Conservation (phyloP, 2,888 invertebrate genomes). For the Itoplectis maculator region DNA sequence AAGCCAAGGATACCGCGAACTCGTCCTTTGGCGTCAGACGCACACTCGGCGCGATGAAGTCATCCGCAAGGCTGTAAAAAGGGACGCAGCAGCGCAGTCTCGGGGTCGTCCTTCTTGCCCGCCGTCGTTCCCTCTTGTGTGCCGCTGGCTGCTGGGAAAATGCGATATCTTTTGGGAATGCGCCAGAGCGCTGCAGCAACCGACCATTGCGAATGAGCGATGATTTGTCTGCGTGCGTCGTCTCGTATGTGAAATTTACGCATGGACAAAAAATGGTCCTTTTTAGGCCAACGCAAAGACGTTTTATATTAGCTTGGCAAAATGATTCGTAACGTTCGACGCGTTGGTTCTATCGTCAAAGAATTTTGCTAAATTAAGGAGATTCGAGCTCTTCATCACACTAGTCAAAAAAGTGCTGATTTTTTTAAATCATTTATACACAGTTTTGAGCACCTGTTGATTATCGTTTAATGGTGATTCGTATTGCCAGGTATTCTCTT, state of each 20-base stretch:
- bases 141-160: constrained; percentile 40
- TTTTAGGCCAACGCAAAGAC: too few species aligned
- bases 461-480: too few species aligned
- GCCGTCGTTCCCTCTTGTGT: constrained; percentile 30
- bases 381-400: too few species aligned
- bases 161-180: constrained; percentile 59
- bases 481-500: too few species aligned
- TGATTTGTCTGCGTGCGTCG: constrained; percentile 52
- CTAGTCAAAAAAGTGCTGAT: too few species aligned
- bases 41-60: constrained; percentile 49
- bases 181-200: constrained; percentile 50
- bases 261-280: neutral
- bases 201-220: constrained; percentile 34
- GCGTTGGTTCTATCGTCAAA: too few species aligned
- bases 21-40: constrained; percentile 52
- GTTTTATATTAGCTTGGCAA: too few species aligned
- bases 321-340: too few species aligned
- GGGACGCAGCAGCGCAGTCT: constrained; percentile 25
- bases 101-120: constrained; percentile 37
- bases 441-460: too few species aligned
- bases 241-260: constrained; percentile 12
- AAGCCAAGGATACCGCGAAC: constrained; percentile 52
- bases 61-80: constrained; percentile 44
- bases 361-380: too few species aligned
- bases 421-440: too few species aligned